A percentile compares a stretch with the other conserved stretches of the same genome.
phyloP scores from a whole-genome alignment of 2,113 vertebrate genomes.

The Thinocorus orbignyianus region DNA sequence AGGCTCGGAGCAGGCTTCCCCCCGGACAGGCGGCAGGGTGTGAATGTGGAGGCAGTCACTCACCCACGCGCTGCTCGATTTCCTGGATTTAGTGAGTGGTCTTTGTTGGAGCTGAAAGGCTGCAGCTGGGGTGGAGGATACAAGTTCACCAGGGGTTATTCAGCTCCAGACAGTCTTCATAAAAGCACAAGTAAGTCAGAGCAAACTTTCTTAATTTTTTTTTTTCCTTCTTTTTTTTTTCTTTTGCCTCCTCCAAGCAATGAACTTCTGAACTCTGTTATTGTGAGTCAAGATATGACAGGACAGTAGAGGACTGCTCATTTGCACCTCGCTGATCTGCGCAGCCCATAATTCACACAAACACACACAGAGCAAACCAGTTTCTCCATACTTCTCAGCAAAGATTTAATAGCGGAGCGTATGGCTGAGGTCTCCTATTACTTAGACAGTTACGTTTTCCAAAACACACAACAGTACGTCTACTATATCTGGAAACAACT shows the following conservation, averaged over 20 bases:
- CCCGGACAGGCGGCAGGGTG: background rate
- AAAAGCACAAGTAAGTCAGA: slow-evolving; percentile 68
- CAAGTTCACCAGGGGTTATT: slow-evolving; percentile 71
- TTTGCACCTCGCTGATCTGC: slow-evolving; percentile 21
- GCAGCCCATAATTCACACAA: slow-evolving; percentile 37
- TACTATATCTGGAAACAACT: slow-evolving; percentile 42
- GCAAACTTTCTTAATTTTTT: background rate
- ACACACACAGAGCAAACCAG: background rate
- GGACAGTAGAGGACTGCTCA: slow-evolving; percentile 26
- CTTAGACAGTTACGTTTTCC: slow-evolving; percentile 29
- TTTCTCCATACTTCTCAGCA: slow-evolving; percentile 4
- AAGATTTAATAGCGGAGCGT: background rate
- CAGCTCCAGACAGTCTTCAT: slow-evolving; percentile 69
- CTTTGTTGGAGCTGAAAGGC: slow-evolving; percentile 71
- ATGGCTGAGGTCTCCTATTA: slow-evolving; percentile 23
- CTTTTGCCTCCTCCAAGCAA: background rate
- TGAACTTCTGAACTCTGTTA: slow-evolving; percentile 66
- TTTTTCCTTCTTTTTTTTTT: too few relatives aligned
- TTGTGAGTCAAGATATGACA: slow-evolving; percentile 32
- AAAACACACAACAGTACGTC: slow-evolving; percentile 14
- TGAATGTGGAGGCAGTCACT: slow-evolving; percentile 14
- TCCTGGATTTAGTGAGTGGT: slow-evolving; percentile 60
- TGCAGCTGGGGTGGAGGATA: slow-evolving; percentile 76
- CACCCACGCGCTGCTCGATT: slow-evolving; percentile 26
- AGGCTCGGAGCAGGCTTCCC: background rate